These are phyloP conservation scores for Tetragonula clypearis DNA, from an alignment of 1,140 invertebrate genomes.

Conservation along the genomic window DNA sequence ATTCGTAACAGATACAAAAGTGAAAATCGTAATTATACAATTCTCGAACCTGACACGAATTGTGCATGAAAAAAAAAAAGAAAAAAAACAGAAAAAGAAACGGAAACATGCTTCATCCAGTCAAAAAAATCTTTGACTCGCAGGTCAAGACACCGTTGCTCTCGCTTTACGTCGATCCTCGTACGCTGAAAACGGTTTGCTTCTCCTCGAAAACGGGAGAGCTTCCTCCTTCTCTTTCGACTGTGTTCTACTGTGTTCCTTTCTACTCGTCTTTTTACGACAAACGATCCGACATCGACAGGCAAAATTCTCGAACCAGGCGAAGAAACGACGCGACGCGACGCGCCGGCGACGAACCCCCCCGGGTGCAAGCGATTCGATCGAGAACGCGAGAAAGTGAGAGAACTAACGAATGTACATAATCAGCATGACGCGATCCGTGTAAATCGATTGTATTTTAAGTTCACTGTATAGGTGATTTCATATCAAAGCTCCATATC, in stretches of 20 bases:
- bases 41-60: too few species aligned
- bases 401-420: constrained; percentile 63
- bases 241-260: not conserved
- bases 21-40: too few species aligned
- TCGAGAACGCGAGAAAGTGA: constrained; percentile 15
- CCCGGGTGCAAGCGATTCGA: constrained; percentile 15
- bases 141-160: too few species aligned
- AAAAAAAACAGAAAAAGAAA: too few species aligned
- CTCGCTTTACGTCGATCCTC: not conserved
- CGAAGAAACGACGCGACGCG: not conserved
- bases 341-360: not conserved
- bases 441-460: constrained; percentile 72
- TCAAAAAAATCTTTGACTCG: too few species aligned
- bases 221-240: too few species aligned
- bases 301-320: not conserved
- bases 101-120: too few species aligned
- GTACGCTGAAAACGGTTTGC: not conserved
- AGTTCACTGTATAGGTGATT: constrained; percentile 72
- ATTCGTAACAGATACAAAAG: too few species aligned
- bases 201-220: too few species aligned
- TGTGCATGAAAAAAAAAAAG: too few species aligned
- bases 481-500: constrained; percentile 77
- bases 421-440: constrained; percentile 63
- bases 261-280: not conserved
- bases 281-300: not conserved